Percentiles rank a stretch among this genome's conserved stretches.
phyloP scores from a whole-genome alignment of 2,113 vertebrate species.

The Vulpes lagopus region DNA sequence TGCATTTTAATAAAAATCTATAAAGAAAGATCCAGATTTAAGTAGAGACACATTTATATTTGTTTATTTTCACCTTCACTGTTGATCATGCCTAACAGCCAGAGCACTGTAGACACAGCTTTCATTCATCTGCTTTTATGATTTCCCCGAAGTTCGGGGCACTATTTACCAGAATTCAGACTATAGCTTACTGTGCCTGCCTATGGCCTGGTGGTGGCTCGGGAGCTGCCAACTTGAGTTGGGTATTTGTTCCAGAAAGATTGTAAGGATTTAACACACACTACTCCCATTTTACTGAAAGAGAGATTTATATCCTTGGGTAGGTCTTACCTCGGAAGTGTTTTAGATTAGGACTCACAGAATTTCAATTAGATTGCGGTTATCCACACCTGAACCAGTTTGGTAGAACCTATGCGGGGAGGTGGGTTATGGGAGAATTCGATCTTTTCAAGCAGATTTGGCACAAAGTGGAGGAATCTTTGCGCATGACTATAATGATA shows the following conservation, averaged over 20 bases:
- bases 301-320: slow-evolving; percentile 5
- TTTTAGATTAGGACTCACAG: slow-evolving; percentile 29
- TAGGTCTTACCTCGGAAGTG: slow-evolving; percentile 14
- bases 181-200: slow-evolving; percentile 73
- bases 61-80: slow-evolving; percentile 82
- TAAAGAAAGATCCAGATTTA: slow-evolving; percentile 70
- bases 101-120: slow-evolving; percentile 77
- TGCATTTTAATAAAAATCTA: slow-evolving; percentile 81
- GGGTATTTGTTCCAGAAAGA: slow-evolving; percentile 54
- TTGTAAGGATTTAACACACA: background rate
- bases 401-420: slow-evolving; percentile 18
- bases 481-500: background rate
- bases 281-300: slow-evolving; percentile 45
- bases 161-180: slow-evolving; percentile 70
- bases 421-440: background rate
- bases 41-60: slow-evolving; percentile 78
- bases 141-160: slow-evolving; percentile 48
- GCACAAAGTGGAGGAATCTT: background rate
- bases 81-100: slow-evolving; percentile 76
- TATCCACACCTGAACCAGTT: slow-evolving; percentile 11
- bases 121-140: slow-evolving; percentile 85
- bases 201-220: slow-evolving; percentile 15
- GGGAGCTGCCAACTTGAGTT: background rate
- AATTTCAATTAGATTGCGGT: slow-evolving; percentile 50
- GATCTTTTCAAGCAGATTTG: background rate